phyloP scores from a whole-genome alignment of 2,888 invertebrate genomes.

The Aradus depressus region DNA sequence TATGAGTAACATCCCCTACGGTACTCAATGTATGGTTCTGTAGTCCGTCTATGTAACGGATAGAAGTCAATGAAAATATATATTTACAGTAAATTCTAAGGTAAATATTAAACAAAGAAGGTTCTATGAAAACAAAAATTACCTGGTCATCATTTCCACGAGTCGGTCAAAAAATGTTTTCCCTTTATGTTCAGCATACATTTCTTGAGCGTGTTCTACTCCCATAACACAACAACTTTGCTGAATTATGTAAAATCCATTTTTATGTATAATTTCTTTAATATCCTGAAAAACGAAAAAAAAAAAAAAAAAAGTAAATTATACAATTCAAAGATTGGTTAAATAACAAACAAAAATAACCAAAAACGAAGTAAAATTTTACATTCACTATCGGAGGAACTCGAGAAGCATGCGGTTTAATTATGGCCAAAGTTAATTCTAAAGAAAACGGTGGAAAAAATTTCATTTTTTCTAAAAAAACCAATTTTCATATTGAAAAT shows the following conservation, averaged over 20 bases:
- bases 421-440: slow-evolving; percentile 69
- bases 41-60: too few species aligned
- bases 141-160: slow-evolving; percentile 72
- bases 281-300: slow-evolving; percentile 43
- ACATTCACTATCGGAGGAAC: slow-evolving; percentile 58
- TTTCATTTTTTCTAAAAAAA: slow-evolving; percentile 25
- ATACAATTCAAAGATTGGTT: too few species aligned
- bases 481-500: too few species aligned
- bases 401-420: slow-evolving; percentile 76
- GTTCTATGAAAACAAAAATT: slow-evolving; percentile 28
- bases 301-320: slow-evolving; percentile 1
- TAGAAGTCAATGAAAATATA: too few species aligned
- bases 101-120: slow-evolving; percentile 1
- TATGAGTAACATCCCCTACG: too few species aligned
- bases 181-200: slow-evolving; percentile 70
- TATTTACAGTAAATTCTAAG: not conserved
- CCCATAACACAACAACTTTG: slow-evolving; percentile 53
- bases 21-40: too few species aligned
- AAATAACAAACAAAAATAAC: not conserved
- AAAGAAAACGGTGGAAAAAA: slow-evolving; percentile 21
- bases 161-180: slow-evolving; percentile 77
- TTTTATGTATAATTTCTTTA: slow-evolving; percentile 49
- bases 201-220: slow-evolving; percentile 51
- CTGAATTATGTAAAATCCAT: slow-evolving; percentile 61
- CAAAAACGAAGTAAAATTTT: slow-evolving; percentile 28